phyloP scores from a whole-genome alignment of 1,140 invertebrate species.

The Neodiprion fabricii region DNA sequence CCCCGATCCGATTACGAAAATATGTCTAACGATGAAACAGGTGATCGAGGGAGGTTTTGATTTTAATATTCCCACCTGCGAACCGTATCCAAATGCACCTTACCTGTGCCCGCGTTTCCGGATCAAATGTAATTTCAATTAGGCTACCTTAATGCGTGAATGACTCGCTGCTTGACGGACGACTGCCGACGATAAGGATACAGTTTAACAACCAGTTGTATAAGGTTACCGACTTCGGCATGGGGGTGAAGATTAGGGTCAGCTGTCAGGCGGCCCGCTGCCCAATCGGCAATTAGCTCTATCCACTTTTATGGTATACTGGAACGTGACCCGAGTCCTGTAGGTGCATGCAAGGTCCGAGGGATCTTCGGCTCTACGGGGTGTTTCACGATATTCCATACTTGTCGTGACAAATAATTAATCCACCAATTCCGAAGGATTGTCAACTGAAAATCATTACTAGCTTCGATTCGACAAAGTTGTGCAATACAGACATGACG shows the following conservation, averaged over 20 bases:
- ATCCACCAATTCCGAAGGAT: too few species aligned
- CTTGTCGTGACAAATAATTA: too few species aligned
- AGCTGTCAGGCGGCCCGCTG: not conserved
- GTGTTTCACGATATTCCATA: too few species aligned
- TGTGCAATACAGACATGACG: too few species aligned
- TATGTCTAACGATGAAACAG: not conserved
- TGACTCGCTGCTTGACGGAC: not conserved
- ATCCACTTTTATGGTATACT: constrained; percentile 1
- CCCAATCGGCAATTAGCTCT: not conserved
- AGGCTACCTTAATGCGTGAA: not conserved
- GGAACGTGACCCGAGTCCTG: not conserved
- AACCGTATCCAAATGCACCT: not conserved
- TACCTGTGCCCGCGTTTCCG: not conserved
- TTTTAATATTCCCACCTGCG: not conserved
- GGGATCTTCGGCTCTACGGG: too few species aligned
- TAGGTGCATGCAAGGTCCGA: too few species aligned
- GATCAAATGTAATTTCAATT: constrained; percentile 1
- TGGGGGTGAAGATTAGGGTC: not conserved
- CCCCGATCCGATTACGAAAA: too few species aligned
- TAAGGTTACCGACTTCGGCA: not conserved
- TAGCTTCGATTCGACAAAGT: too few species aligned
- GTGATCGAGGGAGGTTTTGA: not conserved
- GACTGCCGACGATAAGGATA: not conserved
- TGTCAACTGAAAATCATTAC: too few species aligned
- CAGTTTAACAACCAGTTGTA: not conserved